These are phyloP conservation scores for Vanacampus margaritifer DNA, from an alignment of 2,113 vertebrate species.

Conservation along the genomic window DNA sequence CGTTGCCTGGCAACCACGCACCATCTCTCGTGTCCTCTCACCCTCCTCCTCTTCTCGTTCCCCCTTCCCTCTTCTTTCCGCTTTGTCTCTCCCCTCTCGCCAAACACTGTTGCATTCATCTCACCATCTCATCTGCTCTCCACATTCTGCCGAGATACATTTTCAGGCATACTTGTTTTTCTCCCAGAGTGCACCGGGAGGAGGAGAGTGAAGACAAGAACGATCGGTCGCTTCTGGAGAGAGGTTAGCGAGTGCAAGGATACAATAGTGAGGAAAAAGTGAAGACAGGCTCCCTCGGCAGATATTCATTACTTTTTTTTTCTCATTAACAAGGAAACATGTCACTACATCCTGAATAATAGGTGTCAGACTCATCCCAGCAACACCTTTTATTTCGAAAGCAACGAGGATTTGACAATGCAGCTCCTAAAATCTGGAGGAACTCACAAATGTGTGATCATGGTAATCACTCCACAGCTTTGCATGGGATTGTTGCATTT, in stretches of 20 bases:
- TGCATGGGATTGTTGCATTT: background rate
- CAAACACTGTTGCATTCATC: background rate
- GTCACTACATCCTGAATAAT: slow-evolving; percentile 3
- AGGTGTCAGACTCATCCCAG: slow-evolving; percentile 25
- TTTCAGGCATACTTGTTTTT: background rate
- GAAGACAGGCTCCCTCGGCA: slow-evolving; percentile 2
- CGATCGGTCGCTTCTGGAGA: slow-evolving; percentile 22
- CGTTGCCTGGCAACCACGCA: slow-evolving; percentile 76
- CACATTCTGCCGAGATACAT: slow-evolving; percentile 3
- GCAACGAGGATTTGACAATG: background rate
- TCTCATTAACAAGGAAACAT: slow-evolving; percentile 8
- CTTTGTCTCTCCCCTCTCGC: slow-evolving; percentile 42
- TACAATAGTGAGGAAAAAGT: slow-evolving; percentile 18
- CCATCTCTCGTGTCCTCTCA: slow-evolving; percentile 57
- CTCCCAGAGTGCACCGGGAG: background rate
- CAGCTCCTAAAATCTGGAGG: background rate
- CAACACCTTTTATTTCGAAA: slow-evolving; percentile 1
- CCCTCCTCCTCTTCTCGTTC: slow-evolving; percentile 8
- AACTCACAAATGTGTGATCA: background rate
- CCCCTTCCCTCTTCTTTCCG: slow-evolving; percentile 18
- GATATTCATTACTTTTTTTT: slow-evolving; percentile 1
- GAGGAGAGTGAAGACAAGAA: slow-evolving; percentile 18
- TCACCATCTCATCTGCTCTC: slow-evolving; percentile 15
- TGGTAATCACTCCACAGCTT: background rate
- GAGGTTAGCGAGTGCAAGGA: slow-evolving; percentile 2